phyloP scores from a whole-genome alignment of 2,113 vertebrate species.

The Labeo rohita region DNA sequence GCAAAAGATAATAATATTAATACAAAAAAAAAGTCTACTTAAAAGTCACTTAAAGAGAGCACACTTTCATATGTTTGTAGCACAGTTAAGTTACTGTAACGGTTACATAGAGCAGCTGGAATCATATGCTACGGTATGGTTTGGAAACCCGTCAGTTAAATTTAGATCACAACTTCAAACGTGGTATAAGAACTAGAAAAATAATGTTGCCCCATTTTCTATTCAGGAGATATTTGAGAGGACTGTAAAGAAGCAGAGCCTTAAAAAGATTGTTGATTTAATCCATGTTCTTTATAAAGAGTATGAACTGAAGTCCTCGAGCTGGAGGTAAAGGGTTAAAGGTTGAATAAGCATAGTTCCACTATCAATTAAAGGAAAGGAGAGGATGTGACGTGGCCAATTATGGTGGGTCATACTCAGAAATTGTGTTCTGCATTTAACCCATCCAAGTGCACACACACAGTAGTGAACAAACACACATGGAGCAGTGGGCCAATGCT shows the following conservation, averaged over 20 bases:
- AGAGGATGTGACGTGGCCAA: no score
- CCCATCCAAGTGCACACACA: no score
- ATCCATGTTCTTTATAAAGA: neutral
- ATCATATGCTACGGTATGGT: neutral
- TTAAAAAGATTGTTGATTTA: neutral
- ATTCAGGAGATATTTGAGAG: neutral
- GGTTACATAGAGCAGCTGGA: neutral
- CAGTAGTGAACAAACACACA: no score
- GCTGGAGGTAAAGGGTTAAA: no score
- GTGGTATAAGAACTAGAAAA: neutral
- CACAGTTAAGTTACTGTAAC: no score
- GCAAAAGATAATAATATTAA: no score
- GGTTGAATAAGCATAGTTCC: no score
- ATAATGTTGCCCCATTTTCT: neutral
- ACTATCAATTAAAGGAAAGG: neutral
- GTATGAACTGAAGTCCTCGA: neutral
- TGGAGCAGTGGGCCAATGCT: no score
- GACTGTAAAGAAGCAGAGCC: neutral
- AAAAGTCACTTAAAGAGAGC: no score
- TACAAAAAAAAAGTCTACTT: no score
- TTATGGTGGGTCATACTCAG: no score
- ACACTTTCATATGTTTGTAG: neutral
- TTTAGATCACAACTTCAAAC: neutral
- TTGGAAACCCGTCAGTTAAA: neutral
- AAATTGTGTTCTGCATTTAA: no score